A percentile compares a stretch with the other conserved stretches of the same genome.
These are phyloP conservation scores for Rhombomys opimus DNA, from an alignment of 2,113 vertebrate species.

Conservation along the genomic window DNA sequence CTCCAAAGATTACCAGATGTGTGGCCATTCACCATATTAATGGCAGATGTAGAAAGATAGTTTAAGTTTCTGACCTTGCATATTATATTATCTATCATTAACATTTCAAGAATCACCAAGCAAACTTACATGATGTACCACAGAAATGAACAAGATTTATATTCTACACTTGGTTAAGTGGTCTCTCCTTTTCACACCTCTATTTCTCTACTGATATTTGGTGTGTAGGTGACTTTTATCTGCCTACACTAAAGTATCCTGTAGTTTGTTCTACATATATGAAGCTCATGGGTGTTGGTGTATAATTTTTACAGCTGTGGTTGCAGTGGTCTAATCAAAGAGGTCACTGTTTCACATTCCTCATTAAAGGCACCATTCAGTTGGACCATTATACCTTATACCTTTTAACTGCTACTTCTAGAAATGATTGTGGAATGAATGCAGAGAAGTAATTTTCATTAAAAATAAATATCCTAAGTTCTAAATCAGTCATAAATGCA, in stretches of 20 bases:
- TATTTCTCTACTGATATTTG: not conserved
- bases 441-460: not conserved
- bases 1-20: not conserved
- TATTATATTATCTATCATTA: not conserved
- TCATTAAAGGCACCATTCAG: not conserved
- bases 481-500: conserved; percentile 8
- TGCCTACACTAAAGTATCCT: not conserved
- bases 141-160: not conserved
- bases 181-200: conserved; percentile 1
- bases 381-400: not conserved
- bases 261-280: conserved; percentile 32
- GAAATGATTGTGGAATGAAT: not conserved
- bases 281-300: not conserved
- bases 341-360: not conserved
- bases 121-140: not conserved
- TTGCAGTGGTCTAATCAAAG: not conserved
- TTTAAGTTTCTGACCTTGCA: not conserved
- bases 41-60: not conserved
- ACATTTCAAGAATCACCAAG: not conserved
- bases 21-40: not conserved
- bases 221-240: not conserved
- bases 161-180: not conserved
- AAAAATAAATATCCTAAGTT: not conserved
- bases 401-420: not conserved
- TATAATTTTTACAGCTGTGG: conserved; percentile 38